Evolutionary conservation across 2,888 invertebrate species (phyloP), one percentile per base, ranked within the genome.

Genomic region (Leuctra nigra): DNA sequence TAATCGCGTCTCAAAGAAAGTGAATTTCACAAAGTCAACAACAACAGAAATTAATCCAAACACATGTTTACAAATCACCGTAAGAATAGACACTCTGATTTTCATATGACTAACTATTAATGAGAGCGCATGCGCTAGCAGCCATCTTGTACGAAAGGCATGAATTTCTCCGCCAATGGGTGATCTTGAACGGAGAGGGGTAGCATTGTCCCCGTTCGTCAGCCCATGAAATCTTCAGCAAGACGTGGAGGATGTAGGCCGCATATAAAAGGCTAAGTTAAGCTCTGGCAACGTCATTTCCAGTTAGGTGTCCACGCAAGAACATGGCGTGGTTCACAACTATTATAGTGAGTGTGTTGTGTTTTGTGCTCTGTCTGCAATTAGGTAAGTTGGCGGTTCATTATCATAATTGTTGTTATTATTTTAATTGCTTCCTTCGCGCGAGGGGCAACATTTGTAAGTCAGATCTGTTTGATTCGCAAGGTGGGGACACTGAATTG

Each of bases 301-400:
- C 33, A 20, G 55, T 47, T 48, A 29, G 39, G 58, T 58, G 55
- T 56, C 58, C 55, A 54, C 56, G 41, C 41, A 48, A 23, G 55
- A 52, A 35, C n/a, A 61, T 59, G 61, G 54, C 59, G 59, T 56
- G 57, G 61, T 59, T 59, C 48, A 54, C 56, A 25, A 47, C 16
- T 24, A 56, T 53, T 39, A 39, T 24, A 18, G 48, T 58, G 44
- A 54, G 44, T 38, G 35, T 56, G 48, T 59, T 57, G 18, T 41
- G 48, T 54, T 44, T 53, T 25, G 46, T 58, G 35, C 38, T 41
- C 39, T 58, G 58, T 50, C 46, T 56, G 47, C 52, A 59, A 29
- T 16, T 61, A 23, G 61, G 61, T 61, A 54, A 61, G 61, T 59
- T 53, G 39, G n/a, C 16, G 7, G 20, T 16, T 11, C 46, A 20